phyloP scores from a whole-genome alignment of 2,113 vertebrate species.

The Sula dactylatra region DNA sequence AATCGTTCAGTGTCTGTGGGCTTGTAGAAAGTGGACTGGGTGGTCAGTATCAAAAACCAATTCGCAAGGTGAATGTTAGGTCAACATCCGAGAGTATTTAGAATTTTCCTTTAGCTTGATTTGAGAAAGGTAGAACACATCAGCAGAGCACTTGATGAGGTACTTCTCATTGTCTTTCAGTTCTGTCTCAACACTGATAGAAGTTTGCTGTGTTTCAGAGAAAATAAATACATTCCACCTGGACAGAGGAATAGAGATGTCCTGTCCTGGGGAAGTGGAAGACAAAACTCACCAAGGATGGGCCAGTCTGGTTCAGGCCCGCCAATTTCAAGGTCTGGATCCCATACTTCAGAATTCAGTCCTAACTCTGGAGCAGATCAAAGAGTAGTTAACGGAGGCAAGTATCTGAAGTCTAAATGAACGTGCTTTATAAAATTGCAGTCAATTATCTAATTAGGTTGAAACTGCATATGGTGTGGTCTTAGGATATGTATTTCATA shows the following conservation, averaged over 20 bases:
- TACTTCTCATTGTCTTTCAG: neutral
- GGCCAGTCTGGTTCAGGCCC: constrained; percentile 85
- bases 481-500: neutral
- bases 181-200: neutral
- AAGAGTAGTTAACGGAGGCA: constrained; percentile 98
- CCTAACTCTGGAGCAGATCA: constrained; percentile 90
- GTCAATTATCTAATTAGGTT: neutral
- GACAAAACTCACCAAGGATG: constrained; percentile 91
- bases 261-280: constrained; percentile 90
- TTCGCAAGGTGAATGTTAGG: constrained; percentile 27
- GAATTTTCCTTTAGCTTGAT: neutral
- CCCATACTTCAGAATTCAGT: constrained; percentile 90
- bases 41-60: constrained; percentile 23
- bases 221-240: constrained; percentile 97
- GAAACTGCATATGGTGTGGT: neutral
- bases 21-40: neutral
- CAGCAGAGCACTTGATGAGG: neutral
- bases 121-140: neutral
- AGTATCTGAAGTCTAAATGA: constrained; percentile 50
- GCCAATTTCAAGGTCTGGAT: constrained; percentile 83
- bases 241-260: constrained; percentile 93
- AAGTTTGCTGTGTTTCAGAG: constrained; percentile 76
- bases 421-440: neutral
- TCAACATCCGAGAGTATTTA: neutral
- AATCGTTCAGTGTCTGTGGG: neutral